Evolutionary conservation across 2,113 vertebrate genomes (phyloP).

Genomic region (Synchiropus splendidus): DNA sequence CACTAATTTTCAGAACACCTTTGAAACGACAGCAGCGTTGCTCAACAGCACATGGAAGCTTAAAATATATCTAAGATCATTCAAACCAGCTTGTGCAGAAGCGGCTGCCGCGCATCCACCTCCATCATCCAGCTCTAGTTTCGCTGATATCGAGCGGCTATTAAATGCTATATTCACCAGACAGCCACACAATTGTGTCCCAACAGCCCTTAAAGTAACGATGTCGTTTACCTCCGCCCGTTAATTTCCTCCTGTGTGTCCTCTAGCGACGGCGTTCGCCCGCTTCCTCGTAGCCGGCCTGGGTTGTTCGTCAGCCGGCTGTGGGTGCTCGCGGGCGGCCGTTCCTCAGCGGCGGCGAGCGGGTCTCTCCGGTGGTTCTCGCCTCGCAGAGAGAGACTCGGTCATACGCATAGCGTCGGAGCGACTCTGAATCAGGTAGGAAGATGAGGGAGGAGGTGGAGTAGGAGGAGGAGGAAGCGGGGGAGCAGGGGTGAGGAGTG

Average conservation of each 20-base stretch:
- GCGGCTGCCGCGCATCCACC: neutral
- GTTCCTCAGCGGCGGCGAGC: neutral
- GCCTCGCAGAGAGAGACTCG: constrained; percentile 42
- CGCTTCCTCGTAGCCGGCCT: constrained; percentile 33
- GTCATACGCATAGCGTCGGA: constrained; percentile 56
- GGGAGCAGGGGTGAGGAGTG: neutral
- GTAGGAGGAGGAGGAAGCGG: neutral
- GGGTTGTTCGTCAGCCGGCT: constrained; percentile 26
- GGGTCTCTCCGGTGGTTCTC: constrained; percentile 23
- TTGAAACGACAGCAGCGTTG: neutral
- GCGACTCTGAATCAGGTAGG: constrained; percentile 53
- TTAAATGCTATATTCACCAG: neutral
- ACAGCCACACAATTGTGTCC: neutral
- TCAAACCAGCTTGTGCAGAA: too few species aligned
- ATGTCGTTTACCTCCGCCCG: constrained; percentile 18
- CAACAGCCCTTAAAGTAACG: constrained; percentile 1
- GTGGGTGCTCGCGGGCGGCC: constrained; percentile 6
- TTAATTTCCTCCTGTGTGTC: neutral
- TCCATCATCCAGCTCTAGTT: constrained; percentile 1
- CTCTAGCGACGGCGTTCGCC: constrained; percentile 17
- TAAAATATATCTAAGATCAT: too few species aligned
- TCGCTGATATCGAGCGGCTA: neutral
- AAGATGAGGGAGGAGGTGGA: constrained; percentile 4
- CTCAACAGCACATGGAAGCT: too few species aligned
- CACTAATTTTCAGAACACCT: too few species aligned